Conservation (phyloP, 1,140 invertebrate species). For the Aphelinus certus region DNA sequence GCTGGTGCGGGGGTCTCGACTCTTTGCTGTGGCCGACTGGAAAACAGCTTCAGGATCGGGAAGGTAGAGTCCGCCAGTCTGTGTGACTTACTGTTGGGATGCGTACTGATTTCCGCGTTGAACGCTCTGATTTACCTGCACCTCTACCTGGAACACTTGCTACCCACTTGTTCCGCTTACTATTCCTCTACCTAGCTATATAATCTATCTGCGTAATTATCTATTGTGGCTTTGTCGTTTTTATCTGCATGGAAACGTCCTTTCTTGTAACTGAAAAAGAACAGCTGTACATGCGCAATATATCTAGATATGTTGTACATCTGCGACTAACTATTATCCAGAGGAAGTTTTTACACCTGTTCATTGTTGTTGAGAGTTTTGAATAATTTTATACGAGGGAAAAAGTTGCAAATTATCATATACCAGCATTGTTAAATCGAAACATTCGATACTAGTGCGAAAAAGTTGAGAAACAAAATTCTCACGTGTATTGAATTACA, state of each 20-base stretch:
- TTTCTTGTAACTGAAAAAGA: background rate
- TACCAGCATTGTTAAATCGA: too few species aligned
- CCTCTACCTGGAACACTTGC: conserved; percentile 49
- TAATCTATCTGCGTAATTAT: conserved; percentile 6
- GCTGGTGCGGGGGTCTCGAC: conserved; percentile 47
- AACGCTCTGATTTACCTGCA: conserved; percentile 73
- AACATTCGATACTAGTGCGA: too few species aligned
- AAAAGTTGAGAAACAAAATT: too few species aligned
- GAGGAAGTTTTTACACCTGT: too few species aligned
- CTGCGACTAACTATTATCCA: too few species aligned
- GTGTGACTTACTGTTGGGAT: conserved; percentile 73
- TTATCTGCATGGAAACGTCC: conserved; percentile 7
- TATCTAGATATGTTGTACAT: too few species aligned
- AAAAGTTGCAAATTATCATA: too few species aligned
- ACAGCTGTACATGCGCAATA: too few species aligned
- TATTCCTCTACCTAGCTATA: conserved; percentile 27
- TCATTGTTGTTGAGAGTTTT: too few species aligned
- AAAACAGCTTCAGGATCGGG: conserved; percentile 73
- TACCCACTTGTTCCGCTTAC: conserved; percentile 33
- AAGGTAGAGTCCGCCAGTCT: conserved; percentile 75
- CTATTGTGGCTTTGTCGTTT: background rate
- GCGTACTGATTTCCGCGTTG: conserved; percentile 72
- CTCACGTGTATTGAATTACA: too few species aligned
- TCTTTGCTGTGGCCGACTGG: conserved; percentile 41
- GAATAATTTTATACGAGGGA: too few species aligned